Evolutionary conservation across 2,888 invertebrate species (phyloP), one percentile per base, ranked within the genome.

Genomic region (Tinea semifulvella): DNA sequence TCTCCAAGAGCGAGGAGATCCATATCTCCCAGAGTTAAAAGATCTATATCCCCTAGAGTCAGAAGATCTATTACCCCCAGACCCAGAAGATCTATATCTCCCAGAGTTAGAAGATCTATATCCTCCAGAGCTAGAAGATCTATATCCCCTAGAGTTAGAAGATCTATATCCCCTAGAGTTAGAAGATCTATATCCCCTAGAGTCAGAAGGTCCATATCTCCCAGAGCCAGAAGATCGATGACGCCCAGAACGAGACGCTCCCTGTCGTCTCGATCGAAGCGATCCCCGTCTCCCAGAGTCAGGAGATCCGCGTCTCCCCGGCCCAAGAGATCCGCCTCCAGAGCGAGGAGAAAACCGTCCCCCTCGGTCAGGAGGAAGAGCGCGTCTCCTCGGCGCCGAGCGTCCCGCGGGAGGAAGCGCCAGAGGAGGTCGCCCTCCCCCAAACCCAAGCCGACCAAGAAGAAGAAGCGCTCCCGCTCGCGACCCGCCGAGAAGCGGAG

Each of bases 381-480:
- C 26, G 53, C 54, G 25, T 39, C 55, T 42, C 51, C 53, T 38
- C 53, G 49, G 47, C 55, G 63, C 59, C 20, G 49, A 38, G 45
- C 49, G 18, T 54, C 60, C 26, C 52, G 63, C 45, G 47, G 51
- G 14, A 56, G 68, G 25, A 65, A 65, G 47, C 57, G 63, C 3
- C 8, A 63, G 64, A 27, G 38, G 44, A 6, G 43, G 11, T 61
- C 64, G 11, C 56, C 49, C 22, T 56, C 56, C 38, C 55, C 52
- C 27, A 60, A 56, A 44, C 63, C 67, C 1, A 58, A 58, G 47
- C 26, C 49, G 43, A 20, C 51, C 22, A 68, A 70, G 51, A 65
- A 68, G 50, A 69, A 67, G 53, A 67, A 68, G 50, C 70, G 70
- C 25, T 53, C 53, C 39, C 65, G 65, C 20, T 61, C 65, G 16